phyloP scores from a whole-genome alignment of 2,797 vertebrate species.

The Eospalax fontanierii region DNA sequence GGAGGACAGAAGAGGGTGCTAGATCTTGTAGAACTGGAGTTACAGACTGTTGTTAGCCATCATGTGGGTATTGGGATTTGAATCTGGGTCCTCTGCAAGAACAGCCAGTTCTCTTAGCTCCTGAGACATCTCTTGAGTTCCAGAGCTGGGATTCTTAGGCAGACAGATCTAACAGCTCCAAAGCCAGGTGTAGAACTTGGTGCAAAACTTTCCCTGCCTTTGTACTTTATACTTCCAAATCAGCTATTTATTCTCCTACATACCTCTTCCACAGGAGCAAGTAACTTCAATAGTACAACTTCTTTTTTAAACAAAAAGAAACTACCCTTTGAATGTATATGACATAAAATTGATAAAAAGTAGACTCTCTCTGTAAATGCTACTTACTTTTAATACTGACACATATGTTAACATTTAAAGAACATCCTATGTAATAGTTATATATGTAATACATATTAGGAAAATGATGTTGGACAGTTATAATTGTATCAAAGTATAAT shows the following conservation, averaged over 20 bases:
- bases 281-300: background rate
- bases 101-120: too few species aligned
- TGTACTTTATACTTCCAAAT: background rate
- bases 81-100: too few species aligned
- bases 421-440: slow-evolving; percentile 77
- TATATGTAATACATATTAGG: slow-evolving; percentile 65
- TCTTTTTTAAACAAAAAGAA: slow-evolving; percentile 12
- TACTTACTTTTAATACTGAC: slow-evolving; percentile 74
- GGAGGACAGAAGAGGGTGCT: too few species aligned
- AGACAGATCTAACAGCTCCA: background rate
- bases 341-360: slow-evolving; percentile 51
- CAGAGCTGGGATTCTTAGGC: background rate
- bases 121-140: too few species aligned
- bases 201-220: background rate
- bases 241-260: background rate
- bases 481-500: slow-evolving; percentile 72
- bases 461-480: slow-evolving; percentile 71
- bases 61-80: too few species aligned
- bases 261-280: background rate
- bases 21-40: too few species aligned
- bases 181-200: background rate
- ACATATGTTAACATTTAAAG: slow-evolving; percentile 77
- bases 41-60: too few species aligned
- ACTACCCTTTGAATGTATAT: background rate
- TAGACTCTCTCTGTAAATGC: slow-evolving; percentile 39